These are phyloP conservation scores for Deroplatys truncata DNA, from an alignment of 2,888 invertebrate species.

Conservation along the genomic window DNA sequence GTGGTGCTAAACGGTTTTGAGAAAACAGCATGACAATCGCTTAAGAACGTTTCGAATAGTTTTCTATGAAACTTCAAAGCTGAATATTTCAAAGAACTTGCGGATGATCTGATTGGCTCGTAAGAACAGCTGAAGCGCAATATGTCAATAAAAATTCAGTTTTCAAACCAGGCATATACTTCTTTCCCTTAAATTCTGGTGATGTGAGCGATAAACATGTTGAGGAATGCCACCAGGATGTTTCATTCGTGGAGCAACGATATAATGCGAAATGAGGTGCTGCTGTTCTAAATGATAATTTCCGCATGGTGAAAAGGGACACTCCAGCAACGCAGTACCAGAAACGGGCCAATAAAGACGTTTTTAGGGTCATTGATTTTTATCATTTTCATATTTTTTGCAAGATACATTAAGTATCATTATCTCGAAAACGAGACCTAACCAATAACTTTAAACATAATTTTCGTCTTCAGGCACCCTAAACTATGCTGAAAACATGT, in stretches of 20 bases:
- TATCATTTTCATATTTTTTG: background rate
- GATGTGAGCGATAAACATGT: background rate
- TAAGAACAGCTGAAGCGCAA: background rate
- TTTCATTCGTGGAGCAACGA: background rate
- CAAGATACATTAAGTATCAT: background rate
- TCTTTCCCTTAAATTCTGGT: background rate
- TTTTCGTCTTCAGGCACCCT: background rate
- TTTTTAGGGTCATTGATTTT: background rate
- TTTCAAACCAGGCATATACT: background rate
- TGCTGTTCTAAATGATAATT: background rate
- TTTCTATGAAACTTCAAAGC: background rate
- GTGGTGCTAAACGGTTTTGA: background rate
- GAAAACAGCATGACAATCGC: background rate
- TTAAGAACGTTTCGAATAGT: background rate
- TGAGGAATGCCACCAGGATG: background rate
- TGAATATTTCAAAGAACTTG: background rate
- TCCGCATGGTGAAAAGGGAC: background rate
- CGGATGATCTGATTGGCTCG: background rate
- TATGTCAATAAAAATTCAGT: background rate
- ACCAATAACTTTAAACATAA: background rate
- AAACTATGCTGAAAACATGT: background rate
- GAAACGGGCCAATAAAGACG: background rate
- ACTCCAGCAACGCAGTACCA: background rate
- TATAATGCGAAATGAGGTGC: background rate
- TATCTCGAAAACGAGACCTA: background rate